A percentile compares a stretch with the other conserved stretches of the same genome.
Evolutionary conservation across 2,888 invertebrate genomes (phyloP).

Genomic region (Thysanoteuthis rhombus): DNA sequence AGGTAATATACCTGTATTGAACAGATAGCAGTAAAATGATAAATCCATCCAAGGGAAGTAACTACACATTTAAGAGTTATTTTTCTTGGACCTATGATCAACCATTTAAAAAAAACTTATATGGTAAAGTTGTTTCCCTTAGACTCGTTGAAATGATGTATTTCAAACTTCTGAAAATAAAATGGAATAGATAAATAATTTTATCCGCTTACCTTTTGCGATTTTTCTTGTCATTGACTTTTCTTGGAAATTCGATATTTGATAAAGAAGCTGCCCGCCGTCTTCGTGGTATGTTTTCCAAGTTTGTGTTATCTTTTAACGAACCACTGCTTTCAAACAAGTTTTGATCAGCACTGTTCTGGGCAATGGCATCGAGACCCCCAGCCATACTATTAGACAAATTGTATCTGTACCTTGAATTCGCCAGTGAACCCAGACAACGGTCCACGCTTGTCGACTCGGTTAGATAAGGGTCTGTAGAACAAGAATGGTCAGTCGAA

Average conservation of each 20-base stretch:
- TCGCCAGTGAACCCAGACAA: not conserved
- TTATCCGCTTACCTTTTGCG: not conserved
- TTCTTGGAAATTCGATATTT: constrained; percentile 14
- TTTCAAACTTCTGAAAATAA: too few species aligned
- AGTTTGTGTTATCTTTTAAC: not conserved
- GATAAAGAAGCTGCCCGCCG: constrained; percentile 19
- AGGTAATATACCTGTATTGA: too few species aligned
- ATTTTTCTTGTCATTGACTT: not conserved
- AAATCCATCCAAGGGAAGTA: too few species aligned
- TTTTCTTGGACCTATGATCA: too few species aligned
- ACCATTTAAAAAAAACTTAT: too few species aligned
- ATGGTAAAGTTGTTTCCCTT: too few species aligned
- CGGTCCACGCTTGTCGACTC: not conserved
- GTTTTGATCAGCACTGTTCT: not conserved
- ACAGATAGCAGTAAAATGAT: too few species aligned
- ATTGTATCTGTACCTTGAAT: not conserved
- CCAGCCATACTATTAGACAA: constrained; percentile 17
- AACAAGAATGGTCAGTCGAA: not conserved
- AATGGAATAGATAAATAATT: too few species aligned
- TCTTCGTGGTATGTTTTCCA: not conserved
- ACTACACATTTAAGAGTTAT: too few species aligned
- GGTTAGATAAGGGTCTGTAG: not conserved
- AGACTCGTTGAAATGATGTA: too few species aligned
- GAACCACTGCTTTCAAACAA: not conserved
- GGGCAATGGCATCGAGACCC: not conserved